Evolutionary conservation across 2,113 vertebrate species (phyloP).

Genomic region (Paraplagusia blochii): DNA sequence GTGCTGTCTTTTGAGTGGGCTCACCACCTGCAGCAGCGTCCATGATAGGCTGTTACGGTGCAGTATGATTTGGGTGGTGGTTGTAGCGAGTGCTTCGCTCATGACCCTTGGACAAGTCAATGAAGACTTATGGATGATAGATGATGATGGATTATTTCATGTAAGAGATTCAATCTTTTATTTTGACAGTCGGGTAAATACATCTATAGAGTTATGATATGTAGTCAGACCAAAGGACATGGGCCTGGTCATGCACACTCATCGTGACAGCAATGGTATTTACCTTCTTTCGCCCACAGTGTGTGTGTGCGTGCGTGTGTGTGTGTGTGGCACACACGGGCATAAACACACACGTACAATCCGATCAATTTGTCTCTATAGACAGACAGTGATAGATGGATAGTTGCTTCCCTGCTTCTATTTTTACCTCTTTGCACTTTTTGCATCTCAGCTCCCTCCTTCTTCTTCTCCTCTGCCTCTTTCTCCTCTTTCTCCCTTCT

Average conservation of each 20-base stretch:
- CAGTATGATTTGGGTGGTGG: too few species aligned
- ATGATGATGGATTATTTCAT: too few species aligned
- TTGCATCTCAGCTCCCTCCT: constrained; percentile 7
- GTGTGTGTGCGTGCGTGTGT: neutral
- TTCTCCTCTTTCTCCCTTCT: too few species aligned
- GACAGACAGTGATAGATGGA: constrained; percentile 65
- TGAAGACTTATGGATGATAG: too few species aligned
- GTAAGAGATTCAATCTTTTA: too few species aligned
- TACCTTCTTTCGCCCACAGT: constrained; percentile 37
- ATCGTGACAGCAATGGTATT: constrained; percentile 52
- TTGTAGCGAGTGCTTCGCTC: too few species aligned
- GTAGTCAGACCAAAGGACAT: neutral
- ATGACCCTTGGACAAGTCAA: too few species aligned
- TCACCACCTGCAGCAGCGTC: too few species aligned
- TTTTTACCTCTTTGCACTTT: constrained; percentile 48
- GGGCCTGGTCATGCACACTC: constrained; percentile 1
- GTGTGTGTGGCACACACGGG: constrained; percentile 6
- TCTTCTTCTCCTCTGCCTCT: too few species aligned
- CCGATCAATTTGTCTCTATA: constrained; percentile 57
- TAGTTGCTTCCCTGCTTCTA: constrained; percentile 57
- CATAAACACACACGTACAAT: constrained; percentile 22
- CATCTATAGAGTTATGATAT: neutral
- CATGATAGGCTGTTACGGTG: too few species aligned
- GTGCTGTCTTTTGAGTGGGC: too few species aligned
- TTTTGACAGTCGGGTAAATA: constrained; percentile 1